A percentile compares a stretch with the other conserved stretches of the same genome.
phyloP scores from a whole-genome alignment of 2,113 vertebrate genomes.

The Tragelaphus strepsiceros region DNA sequence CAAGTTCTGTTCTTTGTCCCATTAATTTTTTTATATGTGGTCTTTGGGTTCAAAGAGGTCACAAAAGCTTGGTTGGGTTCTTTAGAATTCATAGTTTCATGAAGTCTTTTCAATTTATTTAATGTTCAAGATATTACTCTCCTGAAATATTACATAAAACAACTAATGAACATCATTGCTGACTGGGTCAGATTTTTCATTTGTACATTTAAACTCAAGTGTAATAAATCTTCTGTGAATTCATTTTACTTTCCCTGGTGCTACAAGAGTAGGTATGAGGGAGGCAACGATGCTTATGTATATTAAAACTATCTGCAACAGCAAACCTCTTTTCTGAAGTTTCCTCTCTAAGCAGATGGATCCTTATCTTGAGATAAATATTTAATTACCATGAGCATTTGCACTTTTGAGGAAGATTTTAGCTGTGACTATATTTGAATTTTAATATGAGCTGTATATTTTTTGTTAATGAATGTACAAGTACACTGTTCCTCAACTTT shows the following conservation, averaged over 20 bases:
- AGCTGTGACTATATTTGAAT: not conserved
- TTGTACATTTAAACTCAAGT: constrained; percentile 49
- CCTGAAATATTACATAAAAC: constrained; percentile 57
- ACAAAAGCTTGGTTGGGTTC: not conserved
- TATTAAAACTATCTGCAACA: not conserved
- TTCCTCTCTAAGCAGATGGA: not conserved
- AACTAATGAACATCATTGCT: constrained; percentile 67
- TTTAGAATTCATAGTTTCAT: constrained; percentile 68
- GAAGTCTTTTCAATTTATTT: constrained; percentile 68
- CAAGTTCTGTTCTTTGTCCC: constrained; percentile 62
- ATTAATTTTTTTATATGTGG: constrained; percentile 63
- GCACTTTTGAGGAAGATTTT: not conserved
- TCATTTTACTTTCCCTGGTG: constrained; percentile 18
- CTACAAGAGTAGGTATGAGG: not conserved
- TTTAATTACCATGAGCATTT: not conserved
- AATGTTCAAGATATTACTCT: constrained; percentile 64
- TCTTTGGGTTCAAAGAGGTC: constrained; percentile 69
- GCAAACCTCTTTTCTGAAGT: not conserved
- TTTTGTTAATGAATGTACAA: not conserved
- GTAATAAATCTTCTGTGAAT: constrained; percentile 38
- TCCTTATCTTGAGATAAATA: constrained; percentile 4
- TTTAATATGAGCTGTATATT: not conserved
- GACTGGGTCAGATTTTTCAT: constrained; percentile 52
- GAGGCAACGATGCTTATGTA: not conserved
- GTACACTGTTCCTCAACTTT: not conserved